A percentile compares a stretch with the other conserved stretches of the same genome.
Evolutionary conservation across 2,888 invertebrate species (phyloP).

Genomic region (Ichneumoninae sp.): DNA sequence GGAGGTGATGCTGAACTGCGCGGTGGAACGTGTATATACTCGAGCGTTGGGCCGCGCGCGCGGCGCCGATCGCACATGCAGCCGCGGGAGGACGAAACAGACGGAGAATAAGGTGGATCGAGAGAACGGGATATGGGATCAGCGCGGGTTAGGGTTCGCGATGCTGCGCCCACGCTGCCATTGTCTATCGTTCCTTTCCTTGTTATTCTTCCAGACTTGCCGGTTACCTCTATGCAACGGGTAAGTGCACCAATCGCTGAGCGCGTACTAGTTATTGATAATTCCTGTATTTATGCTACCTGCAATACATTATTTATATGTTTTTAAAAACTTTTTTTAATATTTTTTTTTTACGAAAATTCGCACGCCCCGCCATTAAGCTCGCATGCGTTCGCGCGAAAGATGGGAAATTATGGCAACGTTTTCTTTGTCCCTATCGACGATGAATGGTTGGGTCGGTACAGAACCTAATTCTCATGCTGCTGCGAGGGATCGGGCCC

Average conservation of each 20-base stretch:
- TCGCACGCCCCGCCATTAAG: too few species aligned
- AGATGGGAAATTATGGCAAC: too few species aligned
- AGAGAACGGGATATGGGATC: constrained; percentile 82
- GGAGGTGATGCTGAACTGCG: constrained; percentile 66
- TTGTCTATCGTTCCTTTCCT: constrained; percentile 74
- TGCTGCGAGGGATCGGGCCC: too few species aligned
- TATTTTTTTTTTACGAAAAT: too few species aligned
- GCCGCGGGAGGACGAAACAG: constrained; percentile 50
- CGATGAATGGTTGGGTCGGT: too few species aligned
- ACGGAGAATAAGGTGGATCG: constrained; percentile 56
- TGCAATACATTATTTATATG: not conserved
- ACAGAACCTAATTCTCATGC: too few species aligned
- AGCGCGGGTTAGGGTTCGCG: constrained; percentile 81
- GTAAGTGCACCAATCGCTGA: constrained; percentile 23
- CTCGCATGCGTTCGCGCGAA: too few species aligned
- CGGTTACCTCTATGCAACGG: constrained; percentile 29
- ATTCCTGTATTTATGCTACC: constrained; percentile 10
- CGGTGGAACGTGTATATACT: constrained; percentile 4
- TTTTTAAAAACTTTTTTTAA: not conserved
- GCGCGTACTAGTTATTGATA: constrained; percentile 10
- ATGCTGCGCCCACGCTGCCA: constrained; percentile 82
- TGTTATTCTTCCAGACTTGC: constrained; percentile 50
- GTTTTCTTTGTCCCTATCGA: too few species aligned
- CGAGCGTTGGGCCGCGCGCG: constrained; percentile 5
- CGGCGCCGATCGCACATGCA: constrained; percentile 46